Evolutionary conservation across 37 sponge, comb jelly and placozoan genomes (phyloP).

Genomic region (Beroe ovata): DNA sequence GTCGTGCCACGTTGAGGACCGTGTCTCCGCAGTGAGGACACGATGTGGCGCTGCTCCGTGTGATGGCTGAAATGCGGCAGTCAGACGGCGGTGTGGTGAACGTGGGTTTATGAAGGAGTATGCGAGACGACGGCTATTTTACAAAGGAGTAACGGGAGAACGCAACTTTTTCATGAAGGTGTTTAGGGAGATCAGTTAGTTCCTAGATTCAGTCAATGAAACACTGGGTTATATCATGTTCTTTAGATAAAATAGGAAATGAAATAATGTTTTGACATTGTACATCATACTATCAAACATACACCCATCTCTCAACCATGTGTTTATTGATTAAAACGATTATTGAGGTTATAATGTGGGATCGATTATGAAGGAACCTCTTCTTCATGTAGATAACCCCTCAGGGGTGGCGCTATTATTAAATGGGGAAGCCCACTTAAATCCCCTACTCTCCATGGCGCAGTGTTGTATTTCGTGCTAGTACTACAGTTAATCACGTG

Average conservation of each 20-base stretch:
- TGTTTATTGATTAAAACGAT: no score
- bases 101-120: not conserved
- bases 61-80: not conserved
- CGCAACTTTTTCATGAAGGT: no score
- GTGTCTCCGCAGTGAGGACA: conserved; percentile 25
- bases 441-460: not conserved
- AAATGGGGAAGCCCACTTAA: no score
- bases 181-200: no score
- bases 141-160: no score
- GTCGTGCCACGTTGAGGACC: not conserved
- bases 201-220: not conserved
- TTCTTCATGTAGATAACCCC: not conserved
- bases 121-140: not conserved
- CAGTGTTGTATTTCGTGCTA: not conserved
- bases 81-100: not conserved
- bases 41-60: not conserved
- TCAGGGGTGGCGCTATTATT: not conserved
- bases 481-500: not conserved
- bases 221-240: not conserved
- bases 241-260: not conserved
- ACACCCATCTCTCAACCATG: no score
- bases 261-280: no score
- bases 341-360: no score
- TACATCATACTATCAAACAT: no score
- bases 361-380: not conserved